A percentile compares a stretch with the other conserved stretches of the same genome.
These are phyloP conservation scores for Gymnogyps californianus DNA, from an alignment of 2,113 vertebrate genomes.

Conservation along the genomic window DNA sequence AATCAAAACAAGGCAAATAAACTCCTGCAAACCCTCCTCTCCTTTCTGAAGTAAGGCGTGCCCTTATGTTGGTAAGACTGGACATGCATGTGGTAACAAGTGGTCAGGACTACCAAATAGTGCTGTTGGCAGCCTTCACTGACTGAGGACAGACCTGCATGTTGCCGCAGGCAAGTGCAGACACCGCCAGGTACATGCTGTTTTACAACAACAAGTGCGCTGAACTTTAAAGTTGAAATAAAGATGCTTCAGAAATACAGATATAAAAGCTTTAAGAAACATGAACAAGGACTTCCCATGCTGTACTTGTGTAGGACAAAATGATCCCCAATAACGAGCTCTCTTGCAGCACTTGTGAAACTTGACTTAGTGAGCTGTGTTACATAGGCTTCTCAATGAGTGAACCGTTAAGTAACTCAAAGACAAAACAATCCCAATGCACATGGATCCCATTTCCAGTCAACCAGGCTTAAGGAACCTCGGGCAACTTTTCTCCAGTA, in stretches of 20 bases:
- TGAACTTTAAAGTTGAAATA: not conserved
- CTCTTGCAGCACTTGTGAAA: not conserved
- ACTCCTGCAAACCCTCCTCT: not conserved
- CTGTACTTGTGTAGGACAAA: not conserved
- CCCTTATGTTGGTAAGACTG: too few relatives aligned
- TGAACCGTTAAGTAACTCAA: not conserved
- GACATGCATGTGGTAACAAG: fast-evolving
- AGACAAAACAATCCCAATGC: not conserved
- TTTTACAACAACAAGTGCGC: not conserved
- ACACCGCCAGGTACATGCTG: fast-evolving
- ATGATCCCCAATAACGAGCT: not conserved
- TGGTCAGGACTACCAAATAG: not conserved
- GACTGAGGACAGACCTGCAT: not conserved
- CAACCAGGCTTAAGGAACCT: not conserved
- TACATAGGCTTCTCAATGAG: not conserved
- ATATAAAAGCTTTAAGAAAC: not conserved
- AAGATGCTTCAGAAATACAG: not conserved
- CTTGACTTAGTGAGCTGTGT: not conserved
- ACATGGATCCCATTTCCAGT: not conserved
- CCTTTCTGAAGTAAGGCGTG: not conserved
- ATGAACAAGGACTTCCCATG: not conserved
- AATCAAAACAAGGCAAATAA: not conserved
- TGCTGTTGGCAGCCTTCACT: not conserved
- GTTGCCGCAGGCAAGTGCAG: not conserved
- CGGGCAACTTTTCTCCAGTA: not conserved